phyloP scores from a whole-genome alignment of 1,140 invertebrate genomes.

The Anagrus nilaparvatae region DNA sequence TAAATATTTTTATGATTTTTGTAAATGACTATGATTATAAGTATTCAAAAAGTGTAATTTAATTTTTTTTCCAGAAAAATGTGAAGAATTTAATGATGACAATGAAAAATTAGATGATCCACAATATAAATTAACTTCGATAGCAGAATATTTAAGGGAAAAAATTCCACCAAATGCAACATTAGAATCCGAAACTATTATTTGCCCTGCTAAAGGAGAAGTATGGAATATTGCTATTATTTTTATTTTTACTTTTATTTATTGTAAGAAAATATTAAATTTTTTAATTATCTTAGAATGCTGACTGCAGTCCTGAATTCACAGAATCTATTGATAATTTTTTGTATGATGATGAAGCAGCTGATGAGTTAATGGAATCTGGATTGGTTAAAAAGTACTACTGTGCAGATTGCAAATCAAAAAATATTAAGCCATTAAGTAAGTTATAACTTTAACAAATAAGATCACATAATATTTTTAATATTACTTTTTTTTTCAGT shows the following conservation, averaged over 20 bases:
- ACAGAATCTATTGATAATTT: slow-evolving; percentile 64
- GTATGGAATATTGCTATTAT: slow-evolving; percentile 24
- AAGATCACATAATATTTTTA: neutral
- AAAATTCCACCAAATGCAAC: slow-evolving; percentile 47
- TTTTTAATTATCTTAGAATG: slow-evolving; percentile 37
- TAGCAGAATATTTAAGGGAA: slow-evolving; percentile 44
- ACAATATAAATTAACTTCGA: slow-evolving; percentile 34
- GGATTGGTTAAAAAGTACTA: slow-evolving; percentile 52
- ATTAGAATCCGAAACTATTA: slow-evolving; percentile 47
- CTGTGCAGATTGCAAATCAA: slow-evolving; percentile 54
- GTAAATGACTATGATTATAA: too few species aligned
- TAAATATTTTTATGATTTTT: too few species aligned
- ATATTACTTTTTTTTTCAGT: slow-evolving; percentile 36
- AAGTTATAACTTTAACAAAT: slow-evolving; percentile 19
- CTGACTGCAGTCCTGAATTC: slow-evolving; percentile 46
- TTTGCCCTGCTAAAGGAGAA: slow-evolving; percentile 40
- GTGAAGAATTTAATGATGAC: neutral
- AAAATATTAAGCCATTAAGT: slow-evolving; percentile 48
- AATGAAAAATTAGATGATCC: slow-evolving; percentile 22
- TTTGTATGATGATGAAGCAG: slow-evolving; percentile 54
- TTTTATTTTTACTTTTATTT: slow-evolving; percentile 1
- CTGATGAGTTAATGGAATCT: slow-evolving; percentile 50
- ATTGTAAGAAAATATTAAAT: slow-evolving; percentile 1
- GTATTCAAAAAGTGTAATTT: too few species aligned
- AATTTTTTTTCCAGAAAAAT: too few species aligned